Percentiles rank a stretch among this genome's conserved stretches.
phyloP scores from a whole-genome alignment of 2,113 vertebrate species.

The Podarcis muralis region DNA sequence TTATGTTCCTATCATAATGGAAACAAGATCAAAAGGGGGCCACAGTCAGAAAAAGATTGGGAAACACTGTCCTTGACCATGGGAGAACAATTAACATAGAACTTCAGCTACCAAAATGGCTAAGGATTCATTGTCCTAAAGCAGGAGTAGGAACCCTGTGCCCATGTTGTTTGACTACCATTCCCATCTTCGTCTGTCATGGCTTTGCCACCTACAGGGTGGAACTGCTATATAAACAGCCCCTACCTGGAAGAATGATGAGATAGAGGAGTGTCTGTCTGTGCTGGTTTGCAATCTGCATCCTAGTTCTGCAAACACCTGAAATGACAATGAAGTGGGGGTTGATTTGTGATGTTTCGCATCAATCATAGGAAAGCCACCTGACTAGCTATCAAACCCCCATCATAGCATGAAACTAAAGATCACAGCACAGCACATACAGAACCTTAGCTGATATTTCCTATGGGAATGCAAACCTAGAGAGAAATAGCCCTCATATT shows the following conservation, averaged over 20 bases:
- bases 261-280: background rate
- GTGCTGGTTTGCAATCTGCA: background rate
- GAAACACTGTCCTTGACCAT: background rate
- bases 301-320: background rate
- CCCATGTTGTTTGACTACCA: no score
- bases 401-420: background rate
- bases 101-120: background rate
- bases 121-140: background rate
- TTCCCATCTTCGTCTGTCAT: background rate
- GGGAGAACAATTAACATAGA: background rate
- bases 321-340: background rate
- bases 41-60: no score
- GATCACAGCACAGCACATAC: background rate
- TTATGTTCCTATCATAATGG: no score
- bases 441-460: background rate
- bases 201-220: background rate
- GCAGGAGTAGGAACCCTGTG: background rate
- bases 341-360: background rate
- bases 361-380: background rate
- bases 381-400: background rate
- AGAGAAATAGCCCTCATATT: background rate
- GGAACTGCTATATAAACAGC: background rate
- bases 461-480: background rate
- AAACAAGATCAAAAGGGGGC: no score
- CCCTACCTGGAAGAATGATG: background rate